These are phyloP conservation scores for Lasius platythorax DNA, from an alignment of 2,888 invertebrate genomes.

Conservation along the genomic window DNA sequence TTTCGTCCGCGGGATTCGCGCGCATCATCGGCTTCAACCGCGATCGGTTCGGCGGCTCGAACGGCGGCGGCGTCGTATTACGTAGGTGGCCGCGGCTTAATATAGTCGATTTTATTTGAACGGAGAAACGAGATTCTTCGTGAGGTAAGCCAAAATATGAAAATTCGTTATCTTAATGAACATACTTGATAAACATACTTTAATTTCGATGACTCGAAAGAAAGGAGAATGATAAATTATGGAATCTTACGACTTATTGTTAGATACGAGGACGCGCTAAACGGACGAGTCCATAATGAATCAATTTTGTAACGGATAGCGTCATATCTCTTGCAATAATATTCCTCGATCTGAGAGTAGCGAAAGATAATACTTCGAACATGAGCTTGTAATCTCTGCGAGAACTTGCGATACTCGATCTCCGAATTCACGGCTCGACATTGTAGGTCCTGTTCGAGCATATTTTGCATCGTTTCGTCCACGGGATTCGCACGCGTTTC, in stretches of 20 bases:
- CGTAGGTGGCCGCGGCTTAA: slow-evolving; percentile 4
- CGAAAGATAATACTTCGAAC: not conserved
- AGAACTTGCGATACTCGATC: no score
- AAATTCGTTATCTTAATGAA: not conserved
- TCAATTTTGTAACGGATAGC: not conserved
- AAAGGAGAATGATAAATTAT: not conserved
- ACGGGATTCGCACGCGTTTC: slow-evolving; percentile 10
- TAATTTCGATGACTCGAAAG: not conserved
- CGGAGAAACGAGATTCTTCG: not conserved
- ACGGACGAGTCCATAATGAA: not conserved
- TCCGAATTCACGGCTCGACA: no score
- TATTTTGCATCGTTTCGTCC: slow-evolving; percentile 18
- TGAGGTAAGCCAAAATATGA: not conserved
- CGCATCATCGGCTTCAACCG: not conserved
- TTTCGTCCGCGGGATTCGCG: slow-evolving; percentile 10
- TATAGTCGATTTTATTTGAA: not conserved
- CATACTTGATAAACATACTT: not conserved
- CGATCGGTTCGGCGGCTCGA: no score
- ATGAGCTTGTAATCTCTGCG: not conserved
- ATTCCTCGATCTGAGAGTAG: not conserved
- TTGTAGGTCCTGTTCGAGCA: not conserved
- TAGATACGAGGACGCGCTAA: not conserved
- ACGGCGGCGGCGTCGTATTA: not conserved
- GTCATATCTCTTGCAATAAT: not conserved
- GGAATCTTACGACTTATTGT: not conserved